phyloP scores from a whole-genome alignment of 2,113 vertebrate species.

The Sigmodon hispidus region DNA sequence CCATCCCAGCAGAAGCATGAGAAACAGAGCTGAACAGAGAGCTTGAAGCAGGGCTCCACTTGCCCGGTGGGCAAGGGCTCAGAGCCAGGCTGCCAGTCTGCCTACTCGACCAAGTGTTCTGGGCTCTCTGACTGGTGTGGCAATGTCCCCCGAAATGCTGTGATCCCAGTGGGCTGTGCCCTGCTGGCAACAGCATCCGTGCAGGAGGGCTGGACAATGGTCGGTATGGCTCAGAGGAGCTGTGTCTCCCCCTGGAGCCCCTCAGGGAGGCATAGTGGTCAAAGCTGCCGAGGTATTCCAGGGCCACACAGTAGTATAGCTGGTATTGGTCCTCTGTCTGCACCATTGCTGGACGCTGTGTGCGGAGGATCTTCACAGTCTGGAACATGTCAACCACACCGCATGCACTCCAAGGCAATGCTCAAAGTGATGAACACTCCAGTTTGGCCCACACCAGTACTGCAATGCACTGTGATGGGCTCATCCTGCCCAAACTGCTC shows the following conservation, averaged over 20 bases:
- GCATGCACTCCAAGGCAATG: conserved; percentile 97
- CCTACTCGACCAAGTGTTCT: conserved; percentile 46
- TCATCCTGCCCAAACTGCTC: conserved; percentile 98
- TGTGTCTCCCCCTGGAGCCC: conserved; percentile 83
- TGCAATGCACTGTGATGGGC: conserved; percentile 98
- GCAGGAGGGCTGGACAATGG: conserved; percentile 88
- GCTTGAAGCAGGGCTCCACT: conserved; percentile 71
- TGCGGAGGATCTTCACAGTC: conserved; percentile 96
- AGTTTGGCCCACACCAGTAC: conserved; percentile 95
- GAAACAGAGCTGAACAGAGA: conserved; percentile 83
- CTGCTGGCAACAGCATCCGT: conserved; percentile 81
- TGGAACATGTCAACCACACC: conserved; percentile 97
- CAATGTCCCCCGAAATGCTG: conserved; percentile 86
- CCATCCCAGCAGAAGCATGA: conserved; percentile 87
- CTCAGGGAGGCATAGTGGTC: conserved; percentile 94
- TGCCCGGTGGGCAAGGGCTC: conserved; percentile 70
- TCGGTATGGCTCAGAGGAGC: conserved; percentile 90
- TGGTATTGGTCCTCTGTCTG: conserved; percentile 99
- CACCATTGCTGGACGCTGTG: conserved; percentile 98
- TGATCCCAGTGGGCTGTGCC: conserved; percentile 84
- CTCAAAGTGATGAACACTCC: conserved; percentile 98
- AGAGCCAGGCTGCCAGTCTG: not conserved
- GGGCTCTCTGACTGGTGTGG: conserved; percentile 80
- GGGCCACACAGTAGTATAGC: conserved; percentile 96
- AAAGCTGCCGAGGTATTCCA: conserved; percentile 99